These are phyloP conservation scores for Temnothorax ravouxi DNA, from an alignment of 2,888 invertebrate genomes.

Conservation along the genomic window DNA sequence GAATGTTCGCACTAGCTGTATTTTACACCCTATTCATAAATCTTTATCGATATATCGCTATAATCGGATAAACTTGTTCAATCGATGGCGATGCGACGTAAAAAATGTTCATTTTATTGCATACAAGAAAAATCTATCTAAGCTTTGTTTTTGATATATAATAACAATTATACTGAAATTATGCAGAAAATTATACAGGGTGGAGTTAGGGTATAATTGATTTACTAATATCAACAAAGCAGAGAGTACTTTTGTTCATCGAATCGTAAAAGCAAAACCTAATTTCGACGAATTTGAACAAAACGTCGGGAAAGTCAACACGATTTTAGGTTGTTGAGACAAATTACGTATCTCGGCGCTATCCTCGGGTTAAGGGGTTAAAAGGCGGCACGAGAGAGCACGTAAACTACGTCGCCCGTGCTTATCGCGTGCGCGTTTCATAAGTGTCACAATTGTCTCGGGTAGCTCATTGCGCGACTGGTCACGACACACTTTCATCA, in stretches of 20 bases:
- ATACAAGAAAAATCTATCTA: neutral
- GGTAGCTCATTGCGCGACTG: slow-evolving; percentile 62
- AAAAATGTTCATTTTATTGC: neutral
- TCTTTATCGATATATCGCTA: slow-evolving; percentile 5
- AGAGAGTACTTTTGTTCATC: too few relatives aligned
- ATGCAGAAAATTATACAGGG: neutral
- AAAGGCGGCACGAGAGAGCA: slow-evolving; percentile 36
- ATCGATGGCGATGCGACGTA: too few relatives aligned
- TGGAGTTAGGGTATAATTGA: neutral
- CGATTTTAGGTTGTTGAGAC: neutral
- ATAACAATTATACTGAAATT: neutral
- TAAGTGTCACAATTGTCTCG: slow-evolving; percentile 66
- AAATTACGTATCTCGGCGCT: slow-evolving; percentile 23
- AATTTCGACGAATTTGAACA: neutral
- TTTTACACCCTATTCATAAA: slow-evolving; percentile 30
- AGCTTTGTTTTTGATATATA: neutral
- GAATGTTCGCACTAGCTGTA: slow-evolving; percentile 2
- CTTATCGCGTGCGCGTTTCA: slow-evolving; percentile 47
- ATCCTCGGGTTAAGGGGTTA: neutral
- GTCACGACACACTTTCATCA: slow-evolving; percentile 74
- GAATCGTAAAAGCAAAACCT: neutral
- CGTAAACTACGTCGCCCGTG: slow-evolving; percentile 20
- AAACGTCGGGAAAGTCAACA: neutral
- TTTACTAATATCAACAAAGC: neutral
- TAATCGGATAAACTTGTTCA: neutral